Conservation (phyloP, 2,888 invertebrate species). For the Aporophyla lueneburgensis region DNA sequence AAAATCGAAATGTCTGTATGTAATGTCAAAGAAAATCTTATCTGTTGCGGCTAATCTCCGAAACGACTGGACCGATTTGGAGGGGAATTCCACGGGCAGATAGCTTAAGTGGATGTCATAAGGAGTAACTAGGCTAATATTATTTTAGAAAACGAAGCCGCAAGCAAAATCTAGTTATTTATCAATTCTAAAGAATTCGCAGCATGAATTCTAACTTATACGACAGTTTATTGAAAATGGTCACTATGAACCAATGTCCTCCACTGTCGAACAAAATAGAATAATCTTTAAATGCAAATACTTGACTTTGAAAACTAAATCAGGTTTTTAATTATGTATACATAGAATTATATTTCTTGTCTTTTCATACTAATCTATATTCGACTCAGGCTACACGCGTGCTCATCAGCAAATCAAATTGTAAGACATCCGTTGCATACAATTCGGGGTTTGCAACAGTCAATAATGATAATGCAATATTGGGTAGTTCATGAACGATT, state of each 20-base stretch:
- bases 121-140: too few species aligned
- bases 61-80: too few species aligned
- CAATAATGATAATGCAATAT: background rate
- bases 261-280: background rate
- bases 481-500: too few species aligned
- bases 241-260: background rate
- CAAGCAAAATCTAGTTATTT: too few species aligned
- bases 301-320: slow-evolving; percentile 4
- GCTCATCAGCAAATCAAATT: slow-evolving; percentile 2
- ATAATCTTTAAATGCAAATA: slow-evolving; percentile 13
- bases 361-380: background rate
- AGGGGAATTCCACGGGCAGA: too few species aligned
- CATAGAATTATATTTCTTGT: background rate
- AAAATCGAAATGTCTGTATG: too few species aligned
- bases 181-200: background rate
- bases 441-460: background rate
- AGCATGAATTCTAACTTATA: background rate
- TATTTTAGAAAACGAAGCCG: too few species aligned
- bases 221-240: background rate
- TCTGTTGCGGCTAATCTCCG: too few species aligned
- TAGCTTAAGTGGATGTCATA: too few species aligned
- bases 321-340: background rate
- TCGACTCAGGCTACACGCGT: background rate
- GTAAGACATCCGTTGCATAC: background rate
- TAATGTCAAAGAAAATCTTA: too few species aligned